Percentiles rank a stretch among this genome's conserved stretches.
These are phyloP conservation scores for Tetrapedia diversipes DNA, from an alignment of 2,888 invertebrate species.

Conservation along the genomic window DNA sequence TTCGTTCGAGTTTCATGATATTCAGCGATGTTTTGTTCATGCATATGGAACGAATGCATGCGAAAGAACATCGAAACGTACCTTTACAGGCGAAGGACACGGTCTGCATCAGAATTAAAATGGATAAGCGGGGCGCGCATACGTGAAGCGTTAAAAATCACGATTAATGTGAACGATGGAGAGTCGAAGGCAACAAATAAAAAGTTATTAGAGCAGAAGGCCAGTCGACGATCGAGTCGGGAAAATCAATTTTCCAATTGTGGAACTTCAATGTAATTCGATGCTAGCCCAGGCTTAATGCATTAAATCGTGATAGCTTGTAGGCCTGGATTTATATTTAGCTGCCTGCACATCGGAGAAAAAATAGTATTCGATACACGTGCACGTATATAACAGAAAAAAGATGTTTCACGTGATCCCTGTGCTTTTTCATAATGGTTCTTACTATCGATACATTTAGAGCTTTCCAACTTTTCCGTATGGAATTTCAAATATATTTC, in stretches of 20 bases:
- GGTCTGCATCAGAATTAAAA: neutral
- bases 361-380: constrained; percentile 51
- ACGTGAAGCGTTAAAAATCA: neutral
- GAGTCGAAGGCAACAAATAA: neutral
- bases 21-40: neutral
- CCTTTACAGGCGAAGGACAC: neutral
- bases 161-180: neutral
- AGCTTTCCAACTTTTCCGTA: neutral
- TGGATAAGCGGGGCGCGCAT: neutral
- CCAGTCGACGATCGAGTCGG: neutral
- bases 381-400: constrained; percentile 3
- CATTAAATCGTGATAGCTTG: constrained; percentile 38
- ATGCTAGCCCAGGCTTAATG: constrained; percentile 15
- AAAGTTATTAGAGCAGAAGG: neutral
- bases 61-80: neutral
- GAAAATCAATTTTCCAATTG: constrained; percentile 11
- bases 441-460: neutral
- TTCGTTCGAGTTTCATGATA: neutral
- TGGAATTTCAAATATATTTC: neutral
- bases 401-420: constrained; percentile 12
- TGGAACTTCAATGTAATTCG: neutral
- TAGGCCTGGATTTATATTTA: constrained; percentile 46
- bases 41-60: neutral
- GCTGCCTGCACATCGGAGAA: constrained; percentile 36
- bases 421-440: neutral